Conservation (phyloP, 2,113 vertebrate genomes). For the Suricata suricatta region DNA sequence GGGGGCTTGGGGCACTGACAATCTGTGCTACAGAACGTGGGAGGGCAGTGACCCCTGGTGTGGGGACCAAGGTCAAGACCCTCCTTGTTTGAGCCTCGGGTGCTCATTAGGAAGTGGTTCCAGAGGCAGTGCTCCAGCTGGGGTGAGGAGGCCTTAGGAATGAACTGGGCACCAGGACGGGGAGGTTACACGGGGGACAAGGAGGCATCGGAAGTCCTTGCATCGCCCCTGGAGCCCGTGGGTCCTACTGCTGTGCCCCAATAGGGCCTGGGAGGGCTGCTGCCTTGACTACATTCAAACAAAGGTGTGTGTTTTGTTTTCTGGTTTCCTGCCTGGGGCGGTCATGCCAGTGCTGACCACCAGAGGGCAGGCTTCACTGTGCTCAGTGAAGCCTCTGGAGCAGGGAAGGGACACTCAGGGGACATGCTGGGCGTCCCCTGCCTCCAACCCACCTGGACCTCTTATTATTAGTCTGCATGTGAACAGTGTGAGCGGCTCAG, state of each 20-base stretch:
- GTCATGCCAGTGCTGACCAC: conserved; percentile 29
- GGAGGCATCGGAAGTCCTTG: not conserved
- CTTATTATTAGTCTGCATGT: not conserved
- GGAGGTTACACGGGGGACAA: not conserved
- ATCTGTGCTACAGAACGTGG: too few species aligned
- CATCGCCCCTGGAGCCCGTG: not conserved
- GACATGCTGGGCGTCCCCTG: not conserved
- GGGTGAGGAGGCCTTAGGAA: not conserved
- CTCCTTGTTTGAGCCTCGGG: not conserved
- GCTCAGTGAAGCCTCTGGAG: not conserved
- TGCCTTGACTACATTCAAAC: conserved; percentile 63
- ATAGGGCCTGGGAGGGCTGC: not conserved
- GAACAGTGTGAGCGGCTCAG: not conserved
- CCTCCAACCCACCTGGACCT: too few species aligned
- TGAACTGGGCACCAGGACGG: not conserved
- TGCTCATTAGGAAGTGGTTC: too few species aligned
- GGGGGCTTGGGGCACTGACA: too few species aligned
- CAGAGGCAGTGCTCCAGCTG: not conserved
- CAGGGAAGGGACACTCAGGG: not conserved
- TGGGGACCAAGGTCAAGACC: too few species aligned
- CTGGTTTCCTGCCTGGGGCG: conserved; percentile 18
- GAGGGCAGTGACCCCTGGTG: too few species aligned
- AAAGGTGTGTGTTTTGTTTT: conserved; percentile 79
- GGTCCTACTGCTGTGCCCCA: not conserved
- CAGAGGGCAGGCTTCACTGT: not conserved